Evolutionary conservation across 1,140 invertebrate species (phyloP).

Genomic region (Drosophila serrata): DNA sequence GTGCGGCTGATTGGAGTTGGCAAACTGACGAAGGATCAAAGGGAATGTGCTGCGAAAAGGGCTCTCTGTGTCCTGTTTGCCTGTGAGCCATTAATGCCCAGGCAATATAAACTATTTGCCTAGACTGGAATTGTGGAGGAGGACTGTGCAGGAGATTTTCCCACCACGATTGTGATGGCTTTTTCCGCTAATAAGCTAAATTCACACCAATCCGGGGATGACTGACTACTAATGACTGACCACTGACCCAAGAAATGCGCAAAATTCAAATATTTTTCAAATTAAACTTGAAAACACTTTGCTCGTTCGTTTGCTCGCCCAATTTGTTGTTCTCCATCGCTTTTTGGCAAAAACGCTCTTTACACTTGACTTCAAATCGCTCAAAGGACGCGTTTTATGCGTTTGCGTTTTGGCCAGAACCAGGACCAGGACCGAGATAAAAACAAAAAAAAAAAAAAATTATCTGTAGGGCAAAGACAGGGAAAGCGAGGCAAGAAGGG

Average conservation of each 20-base stretch:
- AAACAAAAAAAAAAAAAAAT: slow-evolving; percentile 19
- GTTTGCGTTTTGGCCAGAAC: slow-evolving; percentile 66
- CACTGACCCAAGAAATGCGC: slow-evolving; percentile 81
- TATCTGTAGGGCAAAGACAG: slow-evolving; percentile 13
- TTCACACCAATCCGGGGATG: slow-evolving; percentile 55
- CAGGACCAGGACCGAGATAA: slow-evolving; percentile 34
- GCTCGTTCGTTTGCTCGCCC: slow-evolving; percentile 27
- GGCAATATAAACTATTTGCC: slow-evolving; percentile 53
- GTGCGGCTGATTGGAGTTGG: slow-evolving; percentile 73
- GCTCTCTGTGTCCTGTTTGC: slow-evolving; percentile 30
- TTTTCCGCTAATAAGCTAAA: slow-evolving; percentile 35
- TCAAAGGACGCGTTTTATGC: slow-evolving; percentile 80
- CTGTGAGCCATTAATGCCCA: slow-evolving; percentile 39
- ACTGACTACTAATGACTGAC: slow-evolving; percentile 40
- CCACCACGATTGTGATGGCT: slow-evolving; percentile 43
- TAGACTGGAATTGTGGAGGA: slow-evolving; percentile 35
- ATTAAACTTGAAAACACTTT: slow-evolving; percentile 80
- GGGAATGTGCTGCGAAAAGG: slow-evolving; percentile 28
- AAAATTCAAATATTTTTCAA: slow-evolving; percentile 84
- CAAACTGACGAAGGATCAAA: slow-evolving; percentile 20
- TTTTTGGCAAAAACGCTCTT: slow-evolving; percentile 76
- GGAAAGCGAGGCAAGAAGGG: slow-evolving; percentile 5
- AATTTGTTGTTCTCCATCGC: slow-evolving; percentile 47
- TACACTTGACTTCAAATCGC: slow-evolving; percentile 84
- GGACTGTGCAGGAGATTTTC: slow-evolving; percentile 52